Base-by-base conservation (phyloP, 2,113 vertebrate genomes). In the Euleptes europaea region DNA sequence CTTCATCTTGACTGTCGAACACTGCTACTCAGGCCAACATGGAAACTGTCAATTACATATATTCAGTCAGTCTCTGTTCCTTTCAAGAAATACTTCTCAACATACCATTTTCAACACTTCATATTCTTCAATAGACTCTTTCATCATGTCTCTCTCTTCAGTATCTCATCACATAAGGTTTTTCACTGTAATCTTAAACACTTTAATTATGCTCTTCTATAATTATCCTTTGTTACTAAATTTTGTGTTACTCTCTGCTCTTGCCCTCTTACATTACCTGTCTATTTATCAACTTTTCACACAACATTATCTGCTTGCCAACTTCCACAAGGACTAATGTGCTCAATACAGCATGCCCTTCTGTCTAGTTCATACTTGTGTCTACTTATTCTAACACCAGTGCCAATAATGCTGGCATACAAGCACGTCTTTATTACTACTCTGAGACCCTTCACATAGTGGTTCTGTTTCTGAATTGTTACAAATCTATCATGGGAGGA, bases 141-240 rank as follows among this genome's bases (percentile, higher is more conserved):
- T 0, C 1, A 9, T 42, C 14, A 9, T 11, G 72, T 63, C 7
- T 28, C 63, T 85, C 40, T 70, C 47, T 83, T 88, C 66, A 66
- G 42, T 82, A 47, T 66, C 26, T 47, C 71, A 72, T 31, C 21
- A 63, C 5, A 49, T 38, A 63, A 85, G 3, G 19, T 31, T 89
- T 73, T 83, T 40, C 66, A 40, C 54, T 74, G 9, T 80, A 85
- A 21, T 31, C 79, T 89, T 63, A 74, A 80, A 85, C 54, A 5
- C 71, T n/a, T 60, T 40, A 4, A 14, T 57, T 86, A 49, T 69
- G 69, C 31, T 38, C 84, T 49, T 31, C 49, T 28, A 54, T 87
- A 88, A 33, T 40, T 19, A 85, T 44, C 38, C 40, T 65, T 38
- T 40, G 28, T 86, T 57, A 28, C 74, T 71, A 26, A 57, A 54